Percentiles rank a stretch among this genome's conserved stretches.
Evolutionary conservation across 2,888 invertebrate genomes (phyloP).

Genomic region (Agrochola macilenta): DNA sequence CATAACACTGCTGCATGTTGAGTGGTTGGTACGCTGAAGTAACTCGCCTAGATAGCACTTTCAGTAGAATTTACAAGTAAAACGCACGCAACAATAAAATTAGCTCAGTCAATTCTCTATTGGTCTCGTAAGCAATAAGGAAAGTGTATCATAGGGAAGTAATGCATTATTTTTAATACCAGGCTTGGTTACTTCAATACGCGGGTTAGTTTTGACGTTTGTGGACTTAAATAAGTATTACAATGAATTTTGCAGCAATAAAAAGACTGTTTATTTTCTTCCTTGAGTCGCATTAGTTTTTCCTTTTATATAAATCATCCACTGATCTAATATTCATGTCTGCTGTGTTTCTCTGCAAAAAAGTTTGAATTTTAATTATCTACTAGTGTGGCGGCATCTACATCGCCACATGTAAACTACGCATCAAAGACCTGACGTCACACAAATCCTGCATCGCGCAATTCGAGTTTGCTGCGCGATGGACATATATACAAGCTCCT

Average conservation of each 20-base stretch:
- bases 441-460: no score
- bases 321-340: background rate
- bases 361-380: no score
- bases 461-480: no score
- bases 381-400: no score
- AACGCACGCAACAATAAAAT: background rate
- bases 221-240: background rate
- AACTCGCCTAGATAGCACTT: background rate
- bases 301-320: background rate
- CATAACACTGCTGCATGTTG: background rate
- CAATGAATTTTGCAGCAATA: background rate
- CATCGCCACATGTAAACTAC: no score
- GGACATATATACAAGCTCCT: no score
- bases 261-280: background rate
- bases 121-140: conserved; percentile 19
- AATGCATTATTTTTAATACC: conserved; percentile 50
- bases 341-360: background rate
- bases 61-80: background rate
- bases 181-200: conserved; percentile 27
- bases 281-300: background rate
- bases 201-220: conserved; percentile 11
- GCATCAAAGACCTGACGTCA: no score
- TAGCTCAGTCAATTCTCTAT: background rate
- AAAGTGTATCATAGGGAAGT: conserved; percentile 46
- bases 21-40: background rate